Base-by-base conservation (phyloP, 2,113 vertebrate genomes). In the Amphilophus citrinellus region DNA sequence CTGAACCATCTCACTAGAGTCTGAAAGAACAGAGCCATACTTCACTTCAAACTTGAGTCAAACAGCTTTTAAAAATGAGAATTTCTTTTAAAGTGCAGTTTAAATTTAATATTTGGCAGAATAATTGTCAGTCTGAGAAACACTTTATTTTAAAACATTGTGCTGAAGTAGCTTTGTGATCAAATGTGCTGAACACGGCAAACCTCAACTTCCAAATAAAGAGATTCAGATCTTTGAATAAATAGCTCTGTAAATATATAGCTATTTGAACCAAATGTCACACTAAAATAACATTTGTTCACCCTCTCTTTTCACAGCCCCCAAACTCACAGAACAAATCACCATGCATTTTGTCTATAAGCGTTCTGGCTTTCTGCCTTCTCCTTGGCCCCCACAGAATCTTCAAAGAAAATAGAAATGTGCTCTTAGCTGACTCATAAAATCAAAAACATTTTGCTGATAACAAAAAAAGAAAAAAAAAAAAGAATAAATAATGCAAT, bases 401-500 rank as follows among this genome's bases (percentile, higher is more conserved):
- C 53, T 42, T 76, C 18, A 61, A 42, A 79, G 50, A 39, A 59
- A 77, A 84, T 6, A 80, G 68, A 27, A 84, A 60, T 62, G 4
- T 37, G 73, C 32, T 78, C 56, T 50, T 37, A 13, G 79, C 47
- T 61, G 63, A 77, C 75, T 75, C 30, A 35, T 44, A 6, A 53
- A 17, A 61, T 56, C 22, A 86, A 61, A 82, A 57, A 56, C 1
- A 5, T 61, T 77, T 68, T 17, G 50, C 15, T 7, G 10, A 61
- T 58, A 79, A 80, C 1, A 42, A 18, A 15, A 60, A 35, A 18
- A 60, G 2, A 39, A 18, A 81, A 42, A 13, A 58, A 56, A 83
- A 62, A 7, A 57, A 47, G 42, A 83, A 88, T 76, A 85, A 89
- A 77, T 82, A 75, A 84, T 57, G 7, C 63, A 83, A 79, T 60